A percentile compares a stretch with the other conserved stretches of the same genome.
Evolutionary conservation across 2,113 vertebrate species (phyloP).

Genomic region (Heterotilapia buettikoferi): DNA sequence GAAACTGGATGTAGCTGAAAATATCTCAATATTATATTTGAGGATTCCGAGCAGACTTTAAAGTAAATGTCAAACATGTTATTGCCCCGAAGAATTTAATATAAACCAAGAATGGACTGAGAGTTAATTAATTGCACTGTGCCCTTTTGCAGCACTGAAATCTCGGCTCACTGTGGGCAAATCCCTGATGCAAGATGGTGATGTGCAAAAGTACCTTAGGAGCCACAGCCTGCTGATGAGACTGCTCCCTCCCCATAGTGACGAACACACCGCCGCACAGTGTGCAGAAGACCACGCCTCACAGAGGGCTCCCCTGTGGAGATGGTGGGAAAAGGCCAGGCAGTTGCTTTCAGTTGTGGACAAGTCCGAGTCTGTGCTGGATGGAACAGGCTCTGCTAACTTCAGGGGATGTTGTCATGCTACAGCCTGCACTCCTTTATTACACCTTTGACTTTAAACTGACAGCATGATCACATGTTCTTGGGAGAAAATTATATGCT

Average conservation of each 20-base stretch:
- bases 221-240: not conserved
- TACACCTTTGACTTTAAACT: not conserved
- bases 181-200: not conserved
- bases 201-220: not conserved
- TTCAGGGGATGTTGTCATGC: not conserved
- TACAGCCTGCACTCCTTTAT: not conserved
- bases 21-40: not conserved
- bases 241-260: not conserved
- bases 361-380: not conserved
- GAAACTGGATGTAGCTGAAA: not conserved
- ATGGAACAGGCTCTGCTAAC: not conserved
- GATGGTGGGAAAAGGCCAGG: not conserved
- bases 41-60: not conserved
- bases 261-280: not conserved
- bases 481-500: not conserved
- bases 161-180: not conserved
- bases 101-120: not conserved
- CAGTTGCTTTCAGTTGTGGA: not conserved
- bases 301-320: not conserved
- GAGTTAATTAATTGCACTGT: constrained; percentile 3
- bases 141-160: constrained; percentile 47
- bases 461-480: not conserved
- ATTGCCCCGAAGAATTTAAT: not conserved
- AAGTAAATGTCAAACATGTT: not conserved
- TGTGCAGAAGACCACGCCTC: not conserved